phyloP scores from a whole-genome alignment of 2,113 vertebrate genomes.

The Trichechus manatus region DNA sequence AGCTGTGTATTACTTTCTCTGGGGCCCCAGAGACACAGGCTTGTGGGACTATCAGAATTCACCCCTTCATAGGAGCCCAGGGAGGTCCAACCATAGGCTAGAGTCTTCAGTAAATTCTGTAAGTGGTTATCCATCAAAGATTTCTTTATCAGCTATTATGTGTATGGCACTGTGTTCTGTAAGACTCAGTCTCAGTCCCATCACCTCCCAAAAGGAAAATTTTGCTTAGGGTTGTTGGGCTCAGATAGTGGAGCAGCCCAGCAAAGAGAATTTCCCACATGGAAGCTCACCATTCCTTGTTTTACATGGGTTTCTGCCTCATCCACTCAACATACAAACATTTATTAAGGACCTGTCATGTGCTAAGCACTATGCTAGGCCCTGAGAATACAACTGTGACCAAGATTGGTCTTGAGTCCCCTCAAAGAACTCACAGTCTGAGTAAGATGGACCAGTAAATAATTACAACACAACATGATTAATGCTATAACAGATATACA shows the following conservation, averaged over 20 bases:
- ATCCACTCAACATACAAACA: background rate
- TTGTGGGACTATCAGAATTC: constrained; percentile 14
- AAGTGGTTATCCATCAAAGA: background rate
- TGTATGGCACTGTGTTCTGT: background rate
- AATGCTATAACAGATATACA: background rate
- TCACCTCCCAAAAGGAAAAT: constrained; percentile 21
- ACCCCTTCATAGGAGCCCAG: background rate
- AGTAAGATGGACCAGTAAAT: background rate
- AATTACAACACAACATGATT: background rate
- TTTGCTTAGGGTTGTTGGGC: background rate
- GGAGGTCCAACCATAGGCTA: background rate
- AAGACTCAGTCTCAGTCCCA: background rate
- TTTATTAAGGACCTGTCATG: background rate
- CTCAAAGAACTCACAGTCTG: background rate
- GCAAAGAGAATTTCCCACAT: background rate
- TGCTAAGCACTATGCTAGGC: background rate
- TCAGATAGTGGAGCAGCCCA: background rate
- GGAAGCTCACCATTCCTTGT: background rate
- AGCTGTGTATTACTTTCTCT: background rate
- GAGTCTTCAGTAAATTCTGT: background rate
- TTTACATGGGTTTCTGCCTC: background rate
- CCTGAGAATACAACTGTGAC: background rate
- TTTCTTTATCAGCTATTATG: background rate
- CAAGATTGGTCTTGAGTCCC: background rate
- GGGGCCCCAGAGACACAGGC: background rate